These are phyloP conservation scores for Anolis apletophallus DNA, from an alignment of 2,797 vertebrate genomes.

Conservation along the genomic window DNA sequence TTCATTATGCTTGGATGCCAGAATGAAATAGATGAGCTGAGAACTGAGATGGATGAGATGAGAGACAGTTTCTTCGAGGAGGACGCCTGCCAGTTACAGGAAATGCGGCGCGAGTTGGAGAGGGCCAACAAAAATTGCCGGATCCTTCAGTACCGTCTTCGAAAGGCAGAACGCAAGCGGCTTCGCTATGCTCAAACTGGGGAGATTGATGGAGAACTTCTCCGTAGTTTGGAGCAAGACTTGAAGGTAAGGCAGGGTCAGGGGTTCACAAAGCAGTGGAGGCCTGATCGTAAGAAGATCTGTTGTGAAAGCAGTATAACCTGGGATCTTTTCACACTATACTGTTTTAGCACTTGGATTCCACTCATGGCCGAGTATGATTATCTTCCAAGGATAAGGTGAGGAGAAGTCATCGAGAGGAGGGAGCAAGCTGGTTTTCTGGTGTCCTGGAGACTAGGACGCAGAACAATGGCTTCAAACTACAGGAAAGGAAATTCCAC, in stretches of 20 bases:
- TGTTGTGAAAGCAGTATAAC: fast-evolving
- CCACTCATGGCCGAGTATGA: too few species aligned
- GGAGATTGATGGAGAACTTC: constrained; percentile 92
- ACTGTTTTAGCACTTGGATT: too few species aligned
- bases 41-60: constrained; percentile 99
- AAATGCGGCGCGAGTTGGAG: constrained; percentile 97
- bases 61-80: constrained; percentile 98
- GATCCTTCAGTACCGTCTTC: constrained; percentile 97
- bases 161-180: constrained; percentile 95
- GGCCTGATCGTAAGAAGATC: background rate
- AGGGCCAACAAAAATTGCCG: constrained; percentile 98
- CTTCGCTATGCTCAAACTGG: constrained; percentile 93
- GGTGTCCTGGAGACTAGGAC: too few species aligned
- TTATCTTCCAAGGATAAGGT: too few species aligned
- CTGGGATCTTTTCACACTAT: background rate
- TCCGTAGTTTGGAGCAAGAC: constrained; percentile 97
- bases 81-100: constrained; percentile 96
- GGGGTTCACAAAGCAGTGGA: background rate
- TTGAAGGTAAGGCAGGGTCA: constrained; percentile 84
- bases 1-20: constrained; percentile 63
- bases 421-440: too few species aligned
- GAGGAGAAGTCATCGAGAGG: too few species aligned
- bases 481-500: too few species aligned
- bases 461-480: too few species aligned
- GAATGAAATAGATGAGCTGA: constrained; percentile 97